Conservation (phyloP, 2,113 vertebrate species). For the Catagonus wagneri region DNA sequence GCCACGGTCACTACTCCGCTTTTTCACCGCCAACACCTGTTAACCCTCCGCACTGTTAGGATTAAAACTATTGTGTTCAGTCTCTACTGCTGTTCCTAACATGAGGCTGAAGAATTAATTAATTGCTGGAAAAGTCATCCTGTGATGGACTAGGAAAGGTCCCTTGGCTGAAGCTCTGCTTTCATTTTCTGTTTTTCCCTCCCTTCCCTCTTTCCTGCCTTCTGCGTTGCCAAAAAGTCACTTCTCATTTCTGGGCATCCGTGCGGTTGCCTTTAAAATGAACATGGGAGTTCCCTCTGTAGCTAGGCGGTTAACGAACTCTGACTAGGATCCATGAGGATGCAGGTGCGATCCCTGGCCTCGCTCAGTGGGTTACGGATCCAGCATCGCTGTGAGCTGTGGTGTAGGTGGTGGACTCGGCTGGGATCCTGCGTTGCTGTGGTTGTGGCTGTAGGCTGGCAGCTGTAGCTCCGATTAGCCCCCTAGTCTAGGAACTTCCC, state of each 20-base stretch:
- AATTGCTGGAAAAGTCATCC: neutral
- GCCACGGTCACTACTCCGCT: neutral
- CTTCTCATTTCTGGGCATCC: neutral
- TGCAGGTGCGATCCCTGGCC: no score
- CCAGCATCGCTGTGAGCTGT: no score
- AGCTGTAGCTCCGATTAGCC: no score
- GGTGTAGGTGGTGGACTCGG: no score
- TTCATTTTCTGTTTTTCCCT: neutral
- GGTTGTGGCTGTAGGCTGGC: no score
- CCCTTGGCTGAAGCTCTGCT: neutral
- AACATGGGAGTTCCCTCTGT: neutral
- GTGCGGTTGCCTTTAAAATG: conserved; percentile 38
- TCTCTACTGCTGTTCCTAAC: neutral
- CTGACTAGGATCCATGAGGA: no score
- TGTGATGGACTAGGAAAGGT: neutral
- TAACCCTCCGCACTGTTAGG: neutral
- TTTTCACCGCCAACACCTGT: accelerated
- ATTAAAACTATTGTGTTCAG: neutral
- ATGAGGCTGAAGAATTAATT: neutral
- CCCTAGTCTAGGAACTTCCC: no score
- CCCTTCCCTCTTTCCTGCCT: neutral
- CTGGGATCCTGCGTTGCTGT: no score
- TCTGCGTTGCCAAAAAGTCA: neutral
- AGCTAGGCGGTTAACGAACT: no score
- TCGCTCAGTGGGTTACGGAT: no score